phyloP scores from a whole-genome alignment of 2,113 vertebrate species.

The Perca schrenkii region DNA sequence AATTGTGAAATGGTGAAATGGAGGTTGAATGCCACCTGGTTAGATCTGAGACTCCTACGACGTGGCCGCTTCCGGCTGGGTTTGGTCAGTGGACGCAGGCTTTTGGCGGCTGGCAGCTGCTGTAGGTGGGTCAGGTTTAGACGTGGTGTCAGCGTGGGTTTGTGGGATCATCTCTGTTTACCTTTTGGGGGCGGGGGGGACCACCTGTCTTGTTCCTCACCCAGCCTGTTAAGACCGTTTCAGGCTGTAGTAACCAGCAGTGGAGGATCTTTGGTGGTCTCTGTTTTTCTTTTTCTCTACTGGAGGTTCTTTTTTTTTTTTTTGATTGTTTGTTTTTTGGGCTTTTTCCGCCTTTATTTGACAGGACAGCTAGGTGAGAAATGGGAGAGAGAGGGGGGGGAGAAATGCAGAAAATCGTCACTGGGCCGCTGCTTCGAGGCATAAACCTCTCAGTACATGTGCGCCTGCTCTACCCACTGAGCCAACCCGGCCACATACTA shows the following conservation, averaged over 20 bases:
- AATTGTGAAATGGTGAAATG: slow-evolving; percentile 23
- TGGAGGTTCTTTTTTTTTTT: slow-evolving; percentile 24
- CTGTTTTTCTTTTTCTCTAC: slow-evolving; percentile 63
- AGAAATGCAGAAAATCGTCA: too few relatives aligned
- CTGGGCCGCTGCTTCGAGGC: too few relatives aligned
- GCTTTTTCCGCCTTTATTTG: too few relatives aligned
- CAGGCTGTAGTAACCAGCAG: slow-evolving; percentile 29
- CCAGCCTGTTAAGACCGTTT: slow-evolving; percentile 53
- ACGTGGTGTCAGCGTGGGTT: slow-evolving; percentile 41
- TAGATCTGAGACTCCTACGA: slow-evolving; percentile 38
- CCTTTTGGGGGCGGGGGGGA: slow-evolving; percentile 33
- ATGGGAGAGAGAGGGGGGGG: too few relatives aligned
- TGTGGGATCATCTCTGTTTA: slow-evolving; percentile 65
- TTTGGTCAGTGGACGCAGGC: neutral
- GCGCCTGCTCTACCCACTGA: too few relatives aligned
- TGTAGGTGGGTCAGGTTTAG: slow-evolving; percentile 54
- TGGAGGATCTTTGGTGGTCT: slow-evolving; percentile 68
- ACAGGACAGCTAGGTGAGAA: too few relatives aligned
- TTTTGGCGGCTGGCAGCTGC: slow-evolving; percentile 1
- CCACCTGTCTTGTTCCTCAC: slow-evolving; percentile 75
- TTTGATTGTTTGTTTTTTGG: too few relatives aligned
- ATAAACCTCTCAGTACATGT: too few relatives aligned
- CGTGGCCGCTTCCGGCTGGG: slow-evolving; percentile 23
- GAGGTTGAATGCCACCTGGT: slow-evolving; percentile 60
- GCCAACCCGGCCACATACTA: neutral